A percentile compares a stretch with the other conserved stretches of the same genome.
Evolutionary conservation across 1,140 invertebrate species (phyloP).

Genomic region (Ruditapes philippinarum): DNA sequence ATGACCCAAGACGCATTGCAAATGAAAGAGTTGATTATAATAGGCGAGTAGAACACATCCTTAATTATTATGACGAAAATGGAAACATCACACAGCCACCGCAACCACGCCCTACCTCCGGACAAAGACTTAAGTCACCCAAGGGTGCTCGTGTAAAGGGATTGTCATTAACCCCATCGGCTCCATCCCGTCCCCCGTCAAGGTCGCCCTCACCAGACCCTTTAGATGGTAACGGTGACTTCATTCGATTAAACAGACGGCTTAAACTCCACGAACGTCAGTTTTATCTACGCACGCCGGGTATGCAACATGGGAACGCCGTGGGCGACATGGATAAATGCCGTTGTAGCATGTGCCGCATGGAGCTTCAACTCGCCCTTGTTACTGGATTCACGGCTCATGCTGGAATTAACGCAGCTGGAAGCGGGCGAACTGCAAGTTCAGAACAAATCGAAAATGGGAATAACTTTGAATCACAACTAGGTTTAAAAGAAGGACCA

Average conservation of each 20-base stretch:
- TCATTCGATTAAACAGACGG: constrained; percentile 72
- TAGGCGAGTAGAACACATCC: constrained; percentile 74
- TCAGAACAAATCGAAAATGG: not conserved
- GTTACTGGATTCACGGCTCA: constrained; percentile 47
- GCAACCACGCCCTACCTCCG: constrained; percentile 30
- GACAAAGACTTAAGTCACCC: constrained; percentile 1
- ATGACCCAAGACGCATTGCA: constrained; percentile 53
- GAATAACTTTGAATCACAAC: not conserved
- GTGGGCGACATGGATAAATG: constrained; percentile 71
- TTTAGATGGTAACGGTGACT: constrained; percentile 40
- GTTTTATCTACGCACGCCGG: constrained; percentile 77
- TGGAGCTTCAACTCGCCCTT: constrained; percentile 76
- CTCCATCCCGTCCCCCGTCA: constrained; percentile 37
- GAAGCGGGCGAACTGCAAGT: too few relatives aligned
- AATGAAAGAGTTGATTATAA: constrained; percentile 75
- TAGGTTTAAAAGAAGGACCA: not conserved
- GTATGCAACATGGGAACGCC: constrained; percentile 21
- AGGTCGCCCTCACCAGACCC: constrained; percentile 1
- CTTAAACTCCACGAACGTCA: constrained; percentile 73
- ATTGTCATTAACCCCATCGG: constrained; percentile 57
- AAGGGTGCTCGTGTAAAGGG: constrained; percentile 54
- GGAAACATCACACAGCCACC: constrained; percentile 51
- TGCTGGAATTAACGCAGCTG: not conserved
- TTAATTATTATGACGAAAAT: constrained; percentile 77
- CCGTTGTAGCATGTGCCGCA: constrained; percentile 74